Base-by-base conservation (phyloP, 2,888 invertebrate species). In the Auanema freiburgensis region DNA sequence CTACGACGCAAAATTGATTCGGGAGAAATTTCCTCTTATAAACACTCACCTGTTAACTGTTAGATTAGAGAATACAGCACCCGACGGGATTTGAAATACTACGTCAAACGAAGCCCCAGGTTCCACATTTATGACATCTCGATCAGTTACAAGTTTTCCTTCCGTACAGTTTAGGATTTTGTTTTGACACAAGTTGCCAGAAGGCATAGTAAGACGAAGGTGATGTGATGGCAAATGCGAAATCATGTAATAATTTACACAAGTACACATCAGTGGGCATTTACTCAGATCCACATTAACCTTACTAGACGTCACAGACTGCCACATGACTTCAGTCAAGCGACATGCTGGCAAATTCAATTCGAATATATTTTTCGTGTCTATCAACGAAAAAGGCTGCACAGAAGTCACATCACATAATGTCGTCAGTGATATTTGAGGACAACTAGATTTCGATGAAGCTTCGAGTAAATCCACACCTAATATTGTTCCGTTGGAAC, bases 231-330 rank as follows among this genome's bases (percentile, higher is more conserved):
- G 52, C 52, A 52, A 24, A 16, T 59, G 57, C 0, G 53, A 49
- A 12, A 23, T 41, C 60, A 73, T 56, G 70, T 70, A 73, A 24
- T 59, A 57, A 43, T 73, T 66, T 16, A 44, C 57, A 57, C 73
- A 73, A 1, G 55, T 46, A 53, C 76, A 76, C 33, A 59, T 56
- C 10, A 76, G 65, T 2, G 71, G 71, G 50, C 76, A 76, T 16
- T 53, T 53, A 14, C 58, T 53, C 10, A 72, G 25, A 55, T 72
- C 71, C n/a, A 71, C 53, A n/a, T 24, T 40, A 23, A 40, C 56
- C 0, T 61, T 49, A 2, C 53, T 50, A 5, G 60, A 50, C 1
- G 66, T 57, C 12, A 70, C 55, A 23, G 54, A 59, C 57, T 72
- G 72, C 72, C 72, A 72, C 12, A 43, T 54, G 11, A 72, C 55